Evolutionary conservation across 1,140 invertebrate genomes (phyloP).

Genomic region (Penaeus japonicus): DNA sequence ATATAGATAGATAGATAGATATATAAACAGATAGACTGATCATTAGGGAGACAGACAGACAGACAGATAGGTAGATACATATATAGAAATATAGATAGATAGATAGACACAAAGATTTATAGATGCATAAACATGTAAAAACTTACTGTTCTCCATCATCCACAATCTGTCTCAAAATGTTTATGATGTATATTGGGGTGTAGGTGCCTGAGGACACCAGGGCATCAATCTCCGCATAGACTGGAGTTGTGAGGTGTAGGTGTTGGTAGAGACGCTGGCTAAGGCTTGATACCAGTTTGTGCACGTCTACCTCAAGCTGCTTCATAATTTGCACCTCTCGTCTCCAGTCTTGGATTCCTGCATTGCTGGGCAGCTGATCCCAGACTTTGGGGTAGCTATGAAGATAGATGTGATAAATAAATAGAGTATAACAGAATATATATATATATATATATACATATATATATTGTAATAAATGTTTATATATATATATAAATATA

Average conservation of each 20-base stretch:
- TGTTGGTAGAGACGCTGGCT: constrained; percentile 33
- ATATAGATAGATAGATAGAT: background rate
- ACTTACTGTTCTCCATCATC: constrained; percentile 42
- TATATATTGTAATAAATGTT: too few relatives aligned
- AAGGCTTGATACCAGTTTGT: constrained; percentile 12
- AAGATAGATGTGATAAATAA: background rate
- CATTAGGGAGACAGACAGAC: background rate
- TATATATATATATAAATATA: too few relatives aligned
- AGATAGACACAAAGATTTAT: background rate
- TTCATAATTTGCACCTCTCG: constrained; percentile 26
- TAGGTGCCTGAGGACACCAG: background rate
- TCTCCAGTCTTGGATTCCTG: background rate
- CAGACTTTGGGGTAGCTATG: constrained; percentile 37
- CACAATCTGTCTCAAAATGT: constrained; percentile 16
- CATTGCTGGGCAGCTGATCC: constrained; percentile 15
- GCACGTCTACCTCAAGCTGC: background rate
- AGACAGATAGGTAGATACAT: background rate
- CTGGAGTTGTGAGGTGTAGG: constrained; percentile 29
- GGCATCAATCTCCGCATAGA: constrained; percentile 29
- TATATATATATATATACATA: too few relatives aligned
- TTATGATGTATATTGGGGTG: constrained; percentile 18
- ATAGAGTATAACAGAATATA: too few relatives aligned
- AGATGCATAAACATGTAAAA: background rate
- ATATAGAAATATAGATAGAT: background rate
- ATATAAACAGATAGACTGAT: too few relatives aligned